phyloP scores from a whole-genome alignment of 2,797 vertebrate genomes.

The Prionace glauca region DNA sequence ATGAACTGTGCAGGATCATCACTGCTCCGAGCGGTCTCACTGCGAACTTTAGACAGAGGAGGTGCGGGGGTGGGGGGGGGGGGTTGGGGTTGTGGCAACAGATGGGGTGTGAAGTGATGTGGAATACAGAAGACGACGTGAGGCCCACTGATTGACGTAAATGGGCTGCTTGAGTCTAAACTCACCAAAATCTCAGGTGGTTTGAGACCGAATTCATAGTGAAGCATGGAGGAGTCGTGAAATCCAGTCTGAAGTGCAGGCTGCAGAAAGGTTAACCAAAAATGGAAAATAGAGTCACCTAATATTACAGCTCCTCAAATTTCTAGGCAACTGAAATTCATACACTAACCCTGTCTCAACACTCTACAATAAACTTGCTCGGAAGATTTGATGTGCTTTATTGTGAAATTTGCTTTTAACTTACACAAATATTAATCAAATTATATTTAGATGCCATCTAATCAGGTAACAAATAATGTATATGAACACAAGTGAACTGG shows the following conservation, averaged over 20 bases:
- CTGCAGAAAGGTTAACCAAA: conserved; percentile 16
- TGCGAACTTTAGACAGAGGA: neutral
- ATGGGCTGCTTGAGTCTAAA: conserved; percentile 10
- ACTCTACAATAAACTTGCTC: neutral
- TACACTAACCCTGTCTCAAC: neutral
- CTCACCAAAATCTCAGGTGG: conserved; percentile 14
- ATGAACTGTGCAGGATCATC: neutral
- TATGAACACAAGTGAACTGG: neutral
- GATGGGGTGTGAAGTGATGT: conserved; percentile 13
- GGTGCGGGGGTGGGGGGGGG: too few species aligned
- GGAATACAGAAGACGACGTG: conserved; percentile 12
- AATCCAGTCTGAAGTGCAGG: neutral
- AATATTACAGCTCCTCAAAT: neutral
- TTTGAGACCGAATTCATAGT: conserved; percentile 26
- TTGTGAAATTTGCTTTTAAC: neutral
- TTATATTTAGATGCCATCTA: neutral
- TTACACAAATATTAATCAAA: neutral
- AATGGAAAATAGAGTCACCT: neutral
- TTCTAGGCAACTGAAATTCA: neutral
- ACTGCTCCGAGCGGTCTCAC: neutral
- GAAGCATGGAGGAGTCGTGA: neutral
- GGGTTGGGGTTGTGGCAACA: neutral
- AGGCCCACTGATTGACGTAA: conserved; percentile 18
- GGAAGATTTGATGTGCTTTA: neutral
- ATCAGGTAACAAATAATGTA: neutral